Evolutionary conservation across 35 echinoderm and acorn worm species (phyloP).

Genomic region (Antedon bifida): DNA sequence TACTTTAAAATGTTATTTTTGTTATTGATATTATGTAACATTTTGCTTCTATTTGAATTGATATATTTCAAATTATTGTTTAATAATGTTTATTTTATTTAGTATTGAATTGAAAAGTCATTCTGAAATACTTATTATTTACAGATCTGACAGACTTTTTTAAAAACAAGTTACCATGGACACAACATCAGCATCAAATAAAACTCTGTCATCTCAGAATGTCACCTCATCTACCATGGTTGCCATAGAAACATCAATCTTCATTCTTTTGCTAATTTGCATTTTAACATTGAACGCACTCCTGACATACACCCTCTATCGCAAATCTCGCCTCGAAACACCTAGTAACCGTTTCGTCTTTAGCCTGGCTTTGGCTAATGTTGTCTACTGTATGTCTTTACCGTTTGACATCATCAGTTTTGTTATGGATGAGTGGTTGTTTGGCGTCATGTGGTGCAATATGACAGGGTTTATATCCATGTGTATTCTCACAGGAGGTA

Average conservation of each 20-base stretch:
- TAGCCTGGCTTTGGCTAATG: slow-evolving; percentile 35
- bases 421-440: slow-evolving; percentile 29
- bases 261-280: background rate
- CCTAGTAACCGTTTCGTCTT: slow-evolving; percentile 48
- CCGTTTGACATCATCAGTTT: slow-evolving; percentile 42
- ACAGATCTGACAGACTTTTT: too few species aligned
- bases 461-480: slow-evolving; percentile 37
- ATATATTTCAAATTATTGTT: too few species aligned
- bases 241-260: background rate
- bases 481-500: slow-evolving; percentile 26
- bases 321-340: slow-evolving; percentile 36
- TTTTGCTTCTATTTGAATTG: too few species aligned
- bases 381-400: slow-evolving; percentile 22
- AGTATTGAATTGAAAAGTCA: too few species aligned
- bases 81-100: too few species aligned
- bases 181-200: background rate
- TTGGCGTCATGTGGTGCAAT: slow-evolving; percentile 58
- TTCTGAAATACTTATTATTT: too few species aligned
- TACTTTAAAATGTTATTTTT: too few species aligned
- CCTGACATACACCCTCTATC: slow-evolving; percentile 27
- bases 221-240: background rate
- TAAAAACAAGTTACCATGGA: too few species aligned
- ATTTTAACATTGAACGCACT: slow-evolving; percentile 21
- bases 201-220: background rate
- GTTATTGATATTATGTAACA: too few species aligned